Evolutionary conservation across 2,113 vertebrate genomes (phyloP).

Genomic region (Pseudorasbora parva): DNA sequence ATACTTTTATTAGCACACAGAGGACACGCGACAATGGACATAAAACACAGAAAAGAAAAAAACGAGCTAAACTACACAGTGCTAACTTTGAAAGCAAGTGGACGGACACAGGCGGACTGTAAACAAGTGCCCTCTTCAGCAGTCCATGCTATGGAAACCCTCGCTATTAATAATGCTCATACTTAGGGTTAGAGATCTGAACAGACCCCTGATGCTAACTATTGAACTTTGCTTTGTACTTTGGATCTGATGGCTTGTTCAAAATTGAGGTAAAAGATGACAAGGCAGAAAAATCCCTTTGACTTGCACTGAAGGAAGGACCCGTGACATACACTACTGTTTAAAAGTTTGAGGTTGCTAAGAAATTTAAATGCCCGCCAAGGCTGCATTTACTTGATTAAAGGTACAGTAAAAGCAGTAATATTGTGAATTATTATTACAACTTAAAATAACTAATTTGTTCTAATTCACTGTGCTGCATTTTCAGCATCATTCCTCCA

Average conservation of each 20-base stretch:
- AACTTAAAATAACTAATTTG: not conserved
- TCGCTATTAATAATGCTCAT: not conserved
- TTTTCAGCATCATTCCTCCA: too few species aligned
- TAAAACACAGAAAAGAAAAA: not conserved
- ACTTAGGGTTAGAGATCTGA: not conserved
- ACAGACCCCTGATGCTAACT: not conserved
- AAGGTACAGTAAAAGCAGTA: not conserved
- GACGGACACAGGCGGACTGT: not conserved
- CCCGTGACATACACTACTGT: too few species aligned
- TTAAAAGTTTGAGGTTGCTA: too few species aligned
- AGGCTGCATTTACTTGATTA: not conserved
- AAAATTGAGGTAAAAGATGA: too few species aligned
- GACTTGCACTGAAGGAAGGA: not conserved
- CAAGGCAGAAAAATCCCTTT: not conserved
- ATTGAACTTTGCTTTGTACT: not conserved
- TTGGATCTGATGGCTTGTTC: not conserved
- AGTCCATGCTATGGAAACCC: not conserved
- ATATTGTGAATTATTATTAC: not conserved
- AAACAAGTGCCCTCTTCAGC: not conserved
- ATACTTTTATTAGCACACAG: slow-evolving; percentile 24
- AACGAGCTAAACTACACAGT: not conserved
- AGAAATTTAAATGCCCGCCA: too few species aligned
- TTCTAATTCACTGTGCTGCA: not conserved
- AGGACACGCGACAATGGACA: not conserved
- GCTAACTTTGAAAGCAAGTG: not conserved